Evolutionary conservation across 35 echinoderm and acorn worm genomes (phyloP).

Genomic region (Ophioderma brevispina): DNA sequence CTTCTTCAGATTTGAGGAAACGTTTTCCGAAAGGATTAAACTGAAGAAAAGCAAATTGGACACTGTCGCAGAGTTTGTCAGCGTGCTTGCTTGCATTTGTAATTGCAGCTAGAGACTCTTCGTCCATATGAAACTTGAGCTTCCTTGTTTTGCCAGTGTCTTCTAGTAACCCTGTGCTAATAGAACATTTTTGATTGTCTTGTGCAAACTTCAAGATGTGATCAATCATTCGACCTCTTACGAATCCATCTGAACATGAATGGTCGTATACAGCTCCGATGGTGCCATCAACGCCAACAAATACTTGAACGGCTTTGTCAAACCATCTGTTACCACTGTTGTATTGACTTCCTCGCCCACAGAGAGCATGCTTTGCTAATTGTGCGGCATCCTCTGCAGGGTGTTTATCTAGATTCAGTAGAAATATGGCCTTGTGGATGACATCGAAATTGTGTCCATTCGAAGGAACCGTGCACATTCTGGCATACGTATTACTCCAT

Average conservation of each 20-base stretch:
- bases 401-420: slow-evolving; percentile 41
- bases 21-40: no score
- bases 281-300: no score
- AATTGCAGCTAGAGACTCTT: not conserved
- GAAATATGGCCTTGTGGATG: slow-evolving; percentile 29
- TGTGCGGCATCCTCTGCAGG: not conserved
- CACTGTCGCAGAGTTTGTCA: slow-evolving; percentile 4
- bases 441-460: slow-evolving; percentile 30
- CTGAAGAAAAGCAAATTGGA: not conserved
- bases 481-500: slow-evolving; percentile 41
- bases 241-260: no score
- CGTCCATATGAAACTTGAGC: no score
- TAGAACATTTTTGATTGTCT: no score
- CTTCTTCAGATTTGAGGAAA: not conserved
- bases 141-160: no score
- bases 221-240: no score
- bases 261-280: no score
- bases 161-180: no score
- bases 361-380: not conserved
- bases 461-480: slow-evolving; percentile 5
- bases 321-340: slow-evolving; percentile 56
- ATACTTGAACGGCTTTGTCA: slow-evolving; percentile 35
- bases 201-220: no score
- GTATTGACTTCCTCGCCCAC: slow-evolving; percentile 29
- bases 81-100: slow-evolving; percentile 3